Percentiles rank a stretch among this genome's conserved stretches.
Evolutionary conservation across 2,113 vertebrate genomes (phyloP).

Genomic region (Xenopus borealis): DNA sequence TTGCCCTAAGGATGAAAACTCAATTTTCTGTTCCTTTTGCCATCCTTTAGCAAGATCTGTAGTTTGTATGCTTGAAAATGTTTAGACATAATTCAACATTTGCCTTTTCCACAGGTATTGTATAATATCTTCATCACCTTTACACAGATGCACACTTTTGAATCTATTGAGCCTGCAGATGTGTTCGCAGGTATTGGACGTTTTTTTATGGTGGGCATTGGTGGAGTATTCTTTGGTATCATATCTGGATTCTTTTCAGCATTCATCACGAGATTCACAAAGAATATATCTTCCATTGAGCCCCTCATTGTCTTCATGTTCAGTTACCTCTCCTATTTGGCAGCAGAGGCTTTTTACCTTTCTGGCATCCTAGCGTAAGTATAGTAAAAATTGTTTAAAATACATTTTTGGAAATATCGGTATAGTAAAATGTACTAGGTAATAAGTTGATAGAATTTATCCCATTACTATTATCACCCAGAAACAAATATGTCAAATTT

Average conservation of each 20-base stretch:
- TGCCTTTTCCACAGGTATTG: constrained; percentile 68
- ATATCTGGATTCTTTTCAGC: constrained; percentile 86
- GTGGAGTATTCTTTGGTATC: constrained; percentile 82
- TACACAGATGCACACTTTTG: constrained; percentile 78
- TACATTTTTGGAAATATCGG: too few relatives aligned
- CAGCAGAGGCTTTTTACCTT: constrained; percentile 85
- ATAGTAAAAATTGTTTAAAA: constrained; percentile 11
- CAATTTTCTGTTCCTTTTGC: too few relatives aligned
- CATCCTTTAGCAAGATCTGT: too few relatives aligned
- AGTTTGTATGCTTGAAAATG: too few relatives aligned
- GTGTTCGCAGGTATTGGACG: constrained; percentile 80
- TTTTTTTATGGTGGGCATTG: constrained; percentile 86
- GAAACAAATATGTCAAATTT: too few relatives aligned
- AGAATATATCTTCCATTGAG: constrained; percentile 83
- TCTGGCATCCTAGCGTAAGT: constrained; percentile 97
- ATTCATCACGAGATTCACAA: constrained; percentile 91
- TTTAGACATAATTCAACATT: too few relatives aligned
- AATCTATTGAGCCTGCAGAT: constrained; percentile 76
- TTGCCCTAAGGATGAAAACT: too few relatives aligned
- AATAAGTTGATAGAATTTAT: too few relatives aligned
- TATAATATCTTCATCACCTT: constrained; percentile 91
- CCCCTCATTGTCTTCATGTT: constrained; percentile 96
- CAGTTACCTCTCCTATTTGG: constrained; percentile 91
- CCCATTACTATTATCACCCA: too few relatives aligned
- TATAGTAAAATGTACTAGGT: too few relatives aligned